Evolutionary conservation across 2,888 invertebrate species (phyloP).

Genomic region (Hirtodrosophila histrioides): DNA sequence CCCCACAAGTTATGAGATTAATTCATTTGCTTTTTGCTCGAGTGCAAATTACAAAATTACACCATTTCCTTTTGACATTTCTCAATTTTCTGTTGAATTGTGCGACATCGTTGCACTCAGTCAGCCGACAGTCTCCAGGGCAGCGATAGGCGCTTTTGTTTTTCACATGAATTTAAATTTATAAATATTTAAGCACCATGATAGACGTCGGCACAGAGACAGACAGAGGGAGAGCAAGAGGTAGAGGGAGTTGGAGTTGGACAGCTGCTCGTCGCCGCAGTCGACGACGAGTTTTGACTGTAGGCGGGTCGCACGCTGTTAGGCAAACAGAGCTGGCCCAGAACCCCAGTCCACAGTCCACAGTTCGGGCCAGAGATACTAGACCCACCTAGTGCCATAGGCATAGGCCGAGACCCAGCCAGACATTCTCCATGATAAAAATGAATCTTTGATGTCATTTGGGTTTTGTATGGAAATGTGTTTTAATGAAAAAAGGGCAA

Average conservation of each 20-base stretch:
- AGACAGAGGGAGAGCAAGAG: conserved; percentile 12
- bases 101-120: conserved; percentile 49
- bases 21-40: conserved; percentile 75
- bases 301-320: conserved; percentile 46
- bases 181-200: conserved; percentile 75
- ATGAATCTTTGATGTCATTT: conserved; percentile 78
- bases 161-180: conserved; percentile 75
- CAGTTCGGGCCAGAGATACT: conserved; percentile 14
- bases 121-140: conserved; percentile 20
- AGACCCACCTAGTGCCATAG: conserved; percentile 21
- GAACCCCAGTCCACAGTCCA: conserved; percentile 24
- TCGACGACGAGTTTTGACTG: conserved; percentile 20
- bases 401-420: conserved; percentile 22
- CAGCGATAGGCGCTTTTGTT: conserved; percentile 69
- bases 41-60: conserved; percentile 78
- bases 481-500: conserved; percentile 68
- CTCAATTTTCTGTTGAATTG: conserved; percentile 75
- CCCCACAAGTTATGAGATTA: conserved; percentile 66
- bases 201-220: conserved; percentile 45
- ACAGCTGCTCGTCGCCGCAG: conserved; percentile 37
- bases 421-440: conserved; percentile 70
- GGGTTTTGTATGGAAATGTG: conserved; percentile 66
- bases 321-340: conserved; percentile 55
- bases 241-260: conserved; percentile 20
- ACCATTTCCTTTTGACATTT: conserved; percentile 74